phyloP scores from a whole-genome alignment of 2,797 vertebrate genomes.

The Sebastes trivittatus region DNA sequence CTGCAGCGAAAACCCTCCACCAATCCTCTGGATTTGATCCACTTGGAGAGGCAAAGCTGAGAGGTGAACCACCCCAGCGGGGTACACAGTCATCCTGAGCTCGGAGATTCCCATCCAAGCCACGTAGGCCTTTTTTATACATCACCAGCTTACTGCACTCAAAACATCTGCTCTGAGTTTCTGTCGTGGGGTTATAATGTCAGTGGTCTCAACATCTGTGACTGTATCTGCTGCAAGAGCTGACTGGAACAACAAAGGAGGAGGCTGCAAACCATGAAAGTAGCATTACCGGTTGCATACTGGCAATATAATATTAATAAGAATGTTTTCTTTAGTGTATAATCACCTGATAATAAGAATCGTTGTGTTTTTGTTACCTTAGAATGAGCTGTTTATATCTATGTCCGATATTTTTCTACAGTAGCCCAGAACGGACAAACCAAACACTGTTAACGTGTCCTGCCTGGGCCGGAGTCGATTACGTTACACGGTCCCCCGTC shows the following conservation, averaged over 20 bases:
- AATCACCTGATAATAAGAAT: no score
- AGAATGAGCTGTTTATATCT: no score
- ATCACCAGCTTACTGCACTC: constrained; percentile 3
- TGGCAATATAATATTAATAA: no score
- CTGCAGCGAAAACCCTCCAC: constrained; percentile 34
- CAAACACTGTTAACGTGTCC: no score
- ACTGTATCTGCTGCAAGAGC: not conserved
- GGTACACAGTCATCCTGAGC: constrained; percentile 8
- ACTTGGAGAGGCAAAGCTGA: constrained; percentile 25
- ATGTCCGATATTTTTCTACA: no score
- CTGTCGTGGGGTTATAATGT: constrained; percentile 14
- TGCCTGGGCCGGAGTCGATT: no score
- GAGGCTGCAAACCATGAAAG: not conserved
- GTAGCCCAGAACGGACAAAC: no score
- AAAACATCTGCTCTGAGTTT: constrained; percentile 35
- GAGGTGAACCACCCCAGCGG: constrained; percentile 33
- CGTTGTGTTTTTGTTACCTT: no score
- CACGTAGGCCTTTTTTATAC: constrained; percentile 20
- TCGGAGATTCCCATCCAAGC: constrained; percentile 24
- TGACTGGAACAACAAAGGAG: not conserved
- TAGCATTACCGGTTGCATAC: not conserved
- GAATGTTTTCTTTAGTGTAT: no score
- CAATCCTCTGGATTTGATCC: constrained; percentile 63
- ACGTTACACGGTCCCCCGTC: no score
- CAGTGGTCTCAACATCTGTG: not conserved